These are phyloP conservation scores for Dipodomys stephensi DNA, from an alignment of 2,113 vertebrate species.

Conservation along the genomic window DNA sequence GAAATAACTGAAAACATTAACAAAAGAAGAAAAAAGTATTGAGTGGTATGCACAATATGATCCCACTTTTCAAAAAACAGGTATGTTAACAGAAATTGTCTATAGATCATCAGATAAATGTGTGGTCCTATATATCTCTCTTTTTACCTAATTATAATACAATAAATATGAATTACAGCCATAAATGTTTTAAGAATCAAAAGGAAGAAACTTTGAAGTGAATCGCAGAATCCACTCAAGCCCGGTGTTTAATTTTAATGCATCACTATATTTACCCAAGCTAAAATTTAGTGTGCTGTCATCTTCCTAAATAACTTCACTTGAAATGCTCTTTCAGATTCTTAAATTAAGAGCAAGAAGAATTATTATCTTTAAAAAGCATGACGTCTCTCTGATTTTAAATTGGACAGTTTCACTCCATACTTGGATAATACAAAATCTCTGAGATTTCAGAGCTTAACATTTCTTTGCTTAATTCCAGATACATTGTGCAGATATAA, in stretches of 20 bases:
- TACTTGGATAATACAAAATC: background rate
- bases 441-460: background rate
- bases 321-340: slow-evolving; percentile 67
- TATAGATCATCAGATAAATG: background rate
- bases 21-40: background rate
- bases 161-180: slow-evolving; percentile 50
- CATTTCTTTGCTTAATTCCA: background rate
- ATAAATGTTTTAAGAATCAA: slow-evolving; percentile 50
- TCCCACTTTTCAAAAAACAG: background rate
- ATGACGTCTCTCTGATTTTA: slow-evolving; percentile 58
- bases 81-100: background rate
- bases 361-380: slow-evolving; percentile 61
- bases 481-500: background rate
- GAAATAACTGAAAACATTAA: background rate
- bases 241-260: slow-evolving; percentile 75
- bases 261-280: slow-evolving; percentile 76
- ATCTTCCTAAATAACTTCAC: slow-evolving; percentile 75
- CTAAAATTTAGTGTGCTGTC: slow-evolving; percentile 74
- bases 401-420: slow-evolving; percentile 15
- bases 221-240: slow-evolving; percentile 70
- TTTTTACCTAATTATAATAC: slow-evolving; percentile 51
- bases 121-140: background rate
- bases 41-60: background rate
- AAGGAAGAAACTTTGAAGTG: slow-evolving; percentile 62
- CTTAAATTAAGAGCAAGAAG: slow-evolving; percentile 68